Base-by-base conservation (phyloP, 2,888 invertebrate genomes). In the Heliconius ismenius region DNA sequence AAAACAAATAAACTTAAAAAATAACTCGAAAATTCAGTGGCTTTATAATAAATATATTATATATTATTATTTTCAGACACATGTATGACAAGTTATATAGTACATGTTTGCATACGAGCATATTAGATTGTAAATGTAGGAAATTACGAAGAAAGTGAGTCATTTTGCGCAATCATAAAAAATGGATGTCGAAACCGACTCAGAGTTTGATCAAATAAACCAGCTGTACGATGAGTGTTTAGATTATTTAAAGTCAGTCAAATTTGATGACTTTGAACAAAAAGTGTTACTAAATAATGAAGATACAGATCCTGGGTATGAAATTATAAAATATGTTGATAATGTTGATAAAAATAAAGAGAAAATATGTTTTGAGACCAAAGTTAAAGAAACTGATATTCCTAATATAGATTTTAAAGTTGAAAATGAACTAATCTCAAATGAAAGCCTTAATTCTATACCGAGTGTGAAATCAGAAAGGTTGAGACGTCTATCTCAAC, bases 201-300 rank as follows among this genome's bases (percentile, higher is more conserved):
- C 76, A 10, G 92, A 92, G 76, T 92, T 85, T 68, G 83, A 87
- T 49, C 81, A 90, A 87, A 85, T 94, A n/a, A 87, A 91, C 75
- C 81, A 89, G 82, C 78, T 94, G 0, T 94, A 94, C 80, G 90
- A 92, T 21, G 93, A 94, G 83, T 93, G 93, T 82, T 79, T 94
- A 0, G 86, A 83, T 63, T 94, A 93, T 83, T 86, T 94, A 18
- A 86, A 89, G 81, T 82, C 84, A 68, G 80, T 83, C 26, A 82
- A 79, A 74, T 72, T 73, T 64, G 78, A 76, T 60, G 60, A 69
- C 7, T 58, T 72, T 11, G 77, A 82, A 43, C 80, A 84, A 73
- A 76, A 73, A 78, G 43, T 63, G 67, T 64, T 78, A 75, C 26
- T 65, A 10, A 76, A 72, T 9, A 64, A 77, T 7, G 76, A 83